Evolutionary conservation across 2,797 vertebrate genomes (phyloP), one percentile per base, ranked within the genome.

Genomic region (Cirrhinus molitorella): DNA sequence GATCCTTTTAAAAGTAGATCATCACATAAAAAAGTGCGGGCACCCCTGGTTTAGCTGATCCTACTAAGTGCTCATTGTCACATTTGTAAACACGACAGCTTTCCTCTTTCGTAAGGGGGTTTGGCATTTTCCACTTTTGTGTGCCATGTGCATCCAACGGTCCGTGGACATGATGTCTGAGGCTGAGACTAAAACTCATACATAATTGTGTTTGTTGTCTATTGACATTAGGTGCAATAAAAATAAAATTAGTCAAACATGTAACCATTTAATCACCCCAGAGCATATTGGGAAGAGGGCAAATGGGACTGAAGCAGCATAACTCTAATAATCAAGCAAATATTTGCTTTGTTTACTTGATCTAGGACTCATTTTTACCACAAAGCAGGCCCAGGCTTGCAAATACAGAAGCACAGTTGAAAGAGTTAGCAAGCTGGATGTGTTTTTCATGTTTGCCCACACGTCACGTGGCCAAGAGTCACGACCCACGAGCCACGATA

Each of bases 401-500:
- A 9, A 34, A 43, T 59, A 68, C 17, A 70, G 25, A 55, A 66
- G 72, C 59, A 75, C n/a, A 75, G 17, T 75, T 71, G 53, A 47
- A 61, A 61, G 40, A 61, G 74, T 53, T 67, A 25, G 34, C 71
- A 49, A 70, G 74, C 76, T 75, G 70, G 81, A 79, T 86, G 51
- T 83, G 59, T 85, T 79, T 83, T 77, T 86, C 85, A 74, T 79
- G 85, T 79, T 83, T 79, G 57, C 80, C 75, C 19, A 63, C 65
- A 67, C 73, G 61, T 87, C 85, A 87, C 83, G 66, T 83, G 85
- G 79, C 66, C 74, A 63, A 40, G 66, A 87, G 85, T 86, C 88
- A 85, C 55, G 87, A 88, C 88, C 88, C 82, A 77, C 59, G n/a
- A 71, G 83, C 31, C 79, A 85, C 76, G 88, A 92, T 93, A 94